Evolutionary conservation across 2,113 vertebrate species (phyloP), one percentile per base, ranked within the genome.

Genomic region (Perca flavescens): DNA sequence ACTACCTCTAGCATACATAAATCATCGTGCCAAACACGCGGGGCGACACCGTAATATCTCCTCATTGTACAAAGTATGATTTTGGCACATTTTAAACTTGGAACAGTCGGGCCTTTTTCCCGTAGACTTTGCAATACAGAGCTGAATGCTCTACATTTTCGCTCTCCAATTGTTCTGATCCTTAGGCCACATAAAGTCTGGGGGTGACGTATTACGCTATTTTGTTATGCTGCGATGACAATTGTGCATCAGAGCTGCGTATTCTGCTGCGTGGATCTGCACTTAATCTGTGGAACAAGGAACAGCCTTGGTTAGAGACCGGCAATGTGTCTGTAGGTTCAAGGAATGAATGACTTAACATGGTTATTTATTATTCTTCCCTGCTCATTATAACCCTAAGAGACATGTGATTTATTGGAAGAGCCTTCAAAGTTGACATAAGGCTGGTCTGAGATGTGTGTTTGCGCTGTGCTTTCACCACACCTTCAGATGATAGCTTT

Each of bases 341-440:
- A 21, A 54, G 28, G 13, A 61, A 62, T 13, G 0, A 12, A 64
- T 46, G 28, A 17, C 46, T 65, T 10, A 68, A 60, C 57, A 17
- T 43, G 25, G 14, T 47, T 57, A 28, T 66, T 62, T 56, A 11
- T 50, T 14, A 47, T 47, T 60, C 7, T 4, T 81, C 14, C 47
- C 64, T 70, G 16, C 54, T 64, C 2, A 3, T 84, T 53, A 66
- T 72, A 61, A 74, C 47, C 34, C 12, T 40, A 34, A 34, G n/a
- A 57, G 16, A 76, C 0, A 8, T 61, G n/a, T 66, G 58, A 75
- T 80, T 89, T 73, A 66, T 65, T 50, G 9, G 76, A 77, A 73
- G 69, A 87, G n/a, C 17, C 22, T 5, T 74, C 16, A 64, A 21
- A 57, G 88, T 93, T 91, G 60, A 80, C 89, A 84, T 16, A 91